Evolutionary conservation across 2,888 invertebrate species (phyloP).

Genomic region (Elgonia sp.): DNA sequence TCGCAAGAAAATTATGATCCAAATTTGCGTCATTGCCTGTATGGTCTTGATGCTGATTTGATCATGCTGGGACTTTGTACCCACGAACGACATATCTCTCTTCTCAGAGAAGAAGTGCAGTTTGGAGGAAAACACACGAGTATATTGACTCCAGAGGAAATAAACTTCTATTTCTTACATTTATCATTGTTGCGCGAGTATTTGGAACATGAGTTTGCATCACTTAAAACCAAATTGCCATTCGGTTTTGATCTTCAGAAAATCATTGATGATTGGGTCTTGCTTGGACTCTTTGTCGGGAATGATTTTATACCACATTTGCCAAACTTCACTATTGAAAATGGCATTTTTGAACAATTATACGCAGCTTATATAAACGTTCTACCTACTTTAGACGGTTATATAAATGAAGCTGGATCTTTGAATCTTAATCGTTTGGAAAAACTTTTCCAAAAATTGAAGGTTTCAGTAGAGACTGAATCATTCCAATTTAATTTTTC

Average conservation of each 20-base stretch:
- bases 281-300: constrained; percentile 98
- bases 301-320: constrained; percentile 99
- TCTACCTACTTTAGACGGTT: too few species aligned
- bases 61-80: constrained; percentile 98
- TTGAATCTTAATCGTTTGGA: too few species aligned
- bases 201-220: constrained; percentile 95
- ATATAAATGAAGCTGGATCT: too few species aligned
- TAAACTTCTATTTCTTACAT: constrained; percentile 97
- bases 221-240: constrained; percentile 90
- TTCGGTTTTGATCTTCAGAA: constrained; percentile 95
- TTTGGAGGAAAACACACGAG: constrained; percentile 90
- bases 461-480: too few species aligned
- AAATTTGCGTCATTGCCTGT: constrained; percentile 97
- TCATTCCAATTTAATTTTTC: too few species aligned
- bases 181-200: constrained; percentile 97
- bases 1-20: constrained; percentile 95
- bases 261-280: constrained; percentile 98
- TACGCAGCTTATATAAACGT: too few species aligned
- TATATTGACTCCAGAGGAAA: constrained; percentile 93
- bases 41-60: constrained; percentile 98
- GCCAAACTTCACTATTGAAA: constrained; percentile 93
- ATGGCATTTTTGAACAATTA: too few species aligned
- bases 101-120: constrained; percentile 97
- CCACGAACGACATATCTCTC: constrained; percentile 97
- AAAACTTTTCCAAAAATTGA: too few species aligned